These are phyloP conservation scores for Danio tinwini DNA, from an alignment of 2,797 vertebrate genomes.

Conservation along the genomic window DNA sequence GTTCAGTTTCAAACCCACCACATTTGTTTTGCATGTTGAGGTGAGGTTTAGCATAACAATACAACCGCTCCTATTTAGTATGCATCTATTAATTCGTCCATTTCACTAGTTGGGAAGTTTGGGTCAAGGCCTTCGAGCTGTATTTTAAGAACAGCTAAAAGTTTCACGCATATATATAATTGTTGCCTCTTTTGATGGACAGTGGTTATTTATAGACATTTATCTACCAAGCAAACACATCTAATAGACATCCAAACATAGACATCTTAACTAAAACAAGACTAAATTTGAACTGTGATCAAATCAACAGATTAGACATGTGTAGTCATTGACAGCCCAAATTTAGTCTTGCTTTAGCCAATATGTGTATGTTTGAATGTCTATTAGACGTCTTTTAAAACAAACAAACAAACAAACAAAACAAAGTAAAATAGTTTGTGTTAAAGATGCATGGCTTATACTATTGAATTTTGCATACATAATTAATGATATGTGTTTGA, in stretches of 20 bases:
- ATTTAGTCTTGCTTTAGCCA: too few relatives aligned
- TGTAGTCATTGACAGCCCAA: too few relatives aligned
- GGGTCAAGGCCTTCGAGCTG: constrained; percentile 73
- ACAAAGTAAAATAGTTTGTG: neutral
- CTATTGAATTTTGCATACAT: constrained; percentile 4
- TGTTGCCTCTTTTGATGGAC: neutral
- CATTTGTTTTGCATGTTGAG: constrained; percentile 80
- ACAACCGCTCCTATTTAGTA: constrained; percentile 71
- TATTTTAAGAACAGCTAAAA: constrained; percentile 35
- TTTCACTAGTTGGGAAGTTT: constrained; percentile 78
- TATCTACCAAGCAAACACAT: too few relatives aligned
- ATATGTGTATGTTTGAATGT: neutral
- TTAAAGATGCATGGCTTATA: neutral
- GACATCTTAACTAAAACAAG: too few relatives aligned
- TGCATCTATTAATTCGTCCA: constrained; percentile 73
- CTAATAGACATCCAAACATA: too few relatives aligned
- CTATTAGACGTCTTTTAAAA: neutral
- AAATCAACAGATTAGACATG: too few relatives aligned
- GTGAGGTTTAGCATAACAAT: constrained; percentile 82
- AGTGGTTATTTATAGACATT: too few relatives aligned
- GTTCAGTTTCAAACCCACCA: constrained; percentile 75
- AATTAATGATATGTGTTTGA: neutral
- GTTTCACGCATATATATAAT: constrained; percentile 21
- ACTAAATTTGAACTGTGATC: too few relatives aligned
- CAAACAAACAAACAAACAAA: too few relatives aligned